These are phyloP conservation scores for Nyleta sp. DNA, from an alignment of 2,888 invertebrate genomes.

Conservation along the genomic window DNA sequence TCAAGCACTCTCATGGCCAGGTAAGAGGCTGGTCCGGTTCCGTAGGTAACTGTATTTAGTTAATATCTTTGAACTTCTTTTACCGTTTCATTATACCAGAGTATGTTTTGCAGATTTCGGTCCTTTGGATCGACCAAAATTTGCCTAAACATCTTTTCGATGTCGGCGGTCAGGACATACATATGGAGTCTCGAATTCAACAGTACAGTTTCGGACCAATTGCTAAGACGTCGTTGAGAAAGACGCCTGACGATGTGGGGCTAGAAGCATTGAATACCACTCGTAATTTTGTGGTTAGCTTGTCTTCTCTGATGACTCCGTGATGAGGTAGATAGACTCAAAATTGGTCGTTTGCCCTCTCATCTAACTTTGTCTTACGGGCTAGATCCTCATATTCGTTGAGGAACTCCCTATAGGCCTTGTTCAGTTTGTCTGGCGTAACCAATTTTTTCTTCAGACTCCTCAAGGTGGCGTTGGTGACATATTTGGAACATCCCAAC, in stretches of 20 bases:
- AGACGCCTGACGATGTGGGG: background rate
- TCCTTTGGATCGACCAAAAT: background rate
- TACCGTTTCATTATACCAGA: background rate
- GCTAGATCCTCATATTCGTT: too few relatives aligned
- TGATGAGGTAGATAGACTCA: conserved; percentile 9
- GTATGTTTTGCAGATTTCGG: conserved; percentile 3
- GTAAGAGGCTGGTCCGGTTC: background rate
- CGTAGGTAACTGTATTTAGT: conserved; percentile 19
- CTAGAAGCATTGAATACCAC: conserved; percentile 37
- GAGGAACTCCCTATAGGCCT: too few relatives aligned
- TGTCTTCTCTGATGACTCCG: background rate
- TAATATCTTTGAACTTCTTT: background rate
- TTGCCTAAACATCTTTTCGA: conserved; percentile 29
- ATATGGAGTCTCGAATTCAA: background rate
- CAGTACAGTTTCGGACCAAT: conserved; percentile 14
- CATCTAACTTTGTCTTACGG: too few relatives aligned
- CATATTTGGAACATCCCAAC: too few relatives aligned
- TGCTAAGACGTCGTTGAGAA: background rate
- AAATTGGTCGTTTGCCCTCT: too few relatives aligned
- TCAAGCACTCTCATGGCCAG: conserved; percentile 1
- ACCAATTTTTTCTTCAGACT: too few relatives aligned
- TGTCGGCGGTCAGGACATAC: conserved; percentile 9
- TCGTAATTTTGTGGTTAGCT: background rate
- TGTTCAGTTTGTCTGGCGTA: too few relatives aligned
- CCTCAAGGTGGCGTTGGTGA: too few relatives aligned